Percentiles rank a stretch among this genome's conserved stretches.
These are phyloP conservation scores for Greenwoodochromis staneri DNA, from an alignment of 2,113 vertebrate genomes.

Conservation along the genomic window DNA sequence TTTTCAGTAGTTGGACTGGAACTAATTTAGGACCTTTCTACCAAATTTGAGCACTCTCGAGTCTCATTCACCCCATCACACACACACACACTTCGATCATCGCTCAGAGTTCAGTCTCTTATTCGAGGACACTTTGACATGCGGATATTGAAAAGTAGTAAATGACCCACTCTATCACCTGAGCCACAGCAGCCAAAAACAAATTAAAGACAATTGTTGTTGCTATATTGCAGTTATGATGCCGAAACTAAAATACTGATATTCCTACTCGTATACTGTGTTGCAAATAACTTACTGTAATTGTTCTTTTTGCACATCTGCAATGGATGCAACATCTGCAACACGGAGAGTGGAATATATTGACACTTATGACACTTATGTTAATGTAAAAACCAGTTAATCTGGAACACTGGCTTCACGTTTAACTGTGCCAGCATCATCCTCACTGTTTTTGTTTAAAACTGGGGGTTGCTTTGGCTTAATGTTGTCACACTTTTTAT, in stretches of 20 bases:
- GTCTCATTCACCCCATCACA: too few relatives aligned
- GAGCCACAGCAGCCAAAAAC: background rate
- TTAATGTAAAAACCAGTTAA: background rate
- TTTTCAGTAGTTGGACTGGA: background rate
- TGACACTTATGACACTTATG: background rate
- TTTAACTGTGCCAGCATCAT: background rate
- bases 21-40: too few relatives aligned
- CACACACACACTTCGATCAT: background rate
- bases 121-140: background rate
- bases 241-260: background rate
- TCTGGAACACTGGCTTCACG: background rate
- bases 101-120: background rate
- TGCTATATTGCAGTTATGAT: background rate
- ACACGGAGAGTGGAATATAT: background rate
- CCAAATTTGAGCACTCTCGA: too few relatives aligned
- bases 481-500: background rate
- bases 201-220: background rate
- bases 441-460: background rate
- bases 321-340: background rate
- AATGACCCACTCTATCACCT: background rate
- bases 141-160: background rate
- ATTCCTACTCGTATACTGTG: rapidly evolving
- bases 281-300: background rate
- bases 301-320: background rate
- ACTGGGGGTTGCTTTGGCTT: background rate